phyloP scores from a whole-genome alignment of 2,888 invertebrate species.

The Patella depressa region DNA sequence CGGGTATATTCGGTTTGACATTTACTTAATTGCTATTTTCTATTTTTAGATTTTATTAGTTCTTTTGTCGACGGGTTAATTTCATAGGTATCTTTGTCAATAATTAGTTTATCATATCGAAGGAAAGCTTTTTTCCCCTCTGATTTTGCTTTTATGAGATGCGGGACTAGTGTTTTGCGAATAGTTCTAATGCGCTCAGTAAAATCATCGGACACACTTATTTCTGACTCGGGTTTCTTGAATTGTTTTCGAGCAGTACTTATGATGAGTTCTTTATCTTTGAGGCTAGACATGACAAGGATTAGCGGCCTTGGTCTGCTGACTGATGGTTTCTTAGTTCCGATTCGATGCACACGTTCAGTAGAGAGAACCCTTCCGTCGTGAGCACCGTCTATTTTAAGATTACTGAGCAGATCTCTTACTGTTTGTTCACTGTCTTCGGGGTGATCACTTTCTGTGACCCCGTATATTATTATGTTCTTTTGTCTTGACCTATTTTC shows the following conservation, averaged over 20 bases:
- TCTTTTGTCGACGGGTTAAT: background rate
- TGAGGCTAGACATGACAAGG: background rate
- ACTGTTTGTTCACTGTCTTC: background rate
- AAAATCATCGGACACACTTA: background rate
- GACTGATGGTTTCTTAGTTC: background rate
- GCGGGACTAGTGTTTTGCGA: background rate
- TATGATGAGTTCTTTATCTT: background rate
- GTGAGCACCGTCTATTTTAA: background rate
- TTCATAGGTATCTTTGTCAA: background rate
- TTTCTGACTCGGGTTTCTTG: background rate
- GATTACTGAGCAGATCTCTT: background rate
- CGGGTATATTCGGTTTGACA: too few species aligned
- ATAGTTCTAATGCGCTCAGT: background rate
- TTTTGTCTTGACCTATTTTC: background rate
- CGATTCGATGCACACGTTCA: background rate
- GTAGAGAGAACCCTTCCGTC: background rate
- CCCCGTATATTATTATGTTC: conserved; percentile 2
- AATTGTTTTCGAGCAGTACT: background rate
- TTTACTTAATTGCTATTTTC: background rate
- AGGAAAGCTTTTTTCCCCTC: background rate
- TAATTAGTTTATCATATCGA: background rate
- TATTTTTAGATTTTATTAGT: background rate
- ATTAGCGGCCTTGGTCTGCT: background rate
- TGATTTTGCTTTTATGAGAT: background rate
- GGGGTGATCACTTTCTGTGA: background rate